These are phyloP conservation scores for Cebus imitator DNA, from an alignment of 2,113 vertebrate species.

Conservation along the genomic window DNA sequence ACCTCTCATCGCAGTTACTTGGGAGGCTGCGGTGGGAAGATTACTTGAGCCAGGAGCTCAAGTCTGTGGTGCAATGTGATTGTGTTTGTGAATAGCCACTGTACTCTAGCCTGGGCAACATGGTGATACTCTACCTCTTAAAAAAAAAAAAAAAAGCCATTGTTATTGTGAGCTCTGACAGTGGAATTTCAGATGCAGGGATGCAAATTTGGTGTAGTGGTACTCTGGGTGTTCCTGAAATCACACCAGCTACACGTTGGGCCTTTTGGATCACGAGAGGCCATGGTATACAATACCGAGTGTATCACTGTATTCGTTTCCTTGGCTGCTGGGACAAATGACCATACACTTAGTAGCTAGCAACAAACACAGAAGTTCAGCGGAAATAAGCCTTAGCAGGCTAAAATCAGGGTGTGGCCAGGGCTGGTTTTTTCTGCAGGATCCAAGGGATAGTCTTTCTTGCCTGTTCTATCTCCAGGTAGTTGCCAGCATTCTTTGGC, in stretches of 20 bases:
- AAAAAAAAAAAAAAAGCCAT: neutral
- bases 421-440: neutral
- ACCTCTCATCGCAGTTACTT: neutral
- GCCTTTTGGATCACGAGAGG: neutral
- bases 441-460: neutral
- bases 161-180: neutral
- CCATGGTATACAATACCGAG: neutral
- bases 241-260: neutral
- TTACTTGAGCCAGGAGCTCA: neutral
- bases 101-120: neutral
- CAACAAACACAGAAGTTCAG: neutral
- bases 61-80: neutral
- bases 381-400: neutral
- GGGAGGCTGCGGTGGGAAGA: neutral
- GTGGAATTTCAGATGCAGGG: neutral
- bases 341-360: neutral
- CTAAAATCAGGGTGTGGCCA: neutral
- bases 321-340: neutral
- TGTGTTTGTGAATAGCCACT: neutral
- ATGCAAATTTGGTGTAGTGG: neutral
- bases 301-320: neutral
- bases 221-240: neutral
- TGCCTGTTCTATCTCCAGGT: neutral
- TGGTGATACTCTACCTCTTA: neutral
- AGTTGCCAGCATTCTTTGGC: neutral